These are phyloP conservation scores for Aphrocallistes beatrix DNA, from an alignment of 37 sponge, comb jelly and placozoan genomes.

Conservation along the genomic window DNA sequence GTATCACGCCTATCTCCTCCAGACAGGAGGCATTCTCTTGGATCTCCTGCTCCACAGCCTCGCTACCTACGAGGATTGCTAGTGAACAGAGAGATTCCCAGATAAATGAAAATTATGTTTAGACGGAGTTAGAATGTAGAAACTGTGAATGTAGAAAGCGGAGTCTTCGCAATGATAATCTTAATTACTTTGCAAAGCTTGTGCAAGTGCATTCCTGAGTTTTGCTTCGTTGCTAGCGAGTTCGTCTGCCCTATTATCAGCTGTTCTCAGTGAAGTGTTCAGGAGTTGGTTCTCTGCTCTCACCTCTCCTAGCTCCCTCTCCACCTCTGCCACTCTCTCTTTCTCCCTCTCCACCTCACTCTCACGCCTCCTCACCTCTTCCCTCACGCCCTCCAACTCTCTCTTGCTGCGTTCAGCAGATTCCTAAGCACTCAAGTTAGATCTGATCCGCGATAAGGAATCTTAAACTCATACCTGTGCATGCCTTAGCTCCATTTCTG, in stretches of 20 bases:
- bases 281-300: not conserved
- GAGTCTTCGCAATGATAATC: too few species aligned
- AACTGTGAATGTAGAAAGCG: too few species aligned
- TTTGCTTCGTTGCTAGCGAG: not conserved
- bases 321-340: not conserved
- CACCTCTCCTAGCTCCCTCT: not conserved
- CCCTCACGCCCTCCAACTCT: not conserved
- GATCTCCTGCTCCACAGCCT: not conserved
- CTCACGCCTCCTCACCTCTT: not conserved
- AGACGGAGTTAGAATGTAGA: too few species aligned
- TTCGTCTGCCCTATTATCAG: not conserved
- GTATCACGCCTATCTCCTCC: not conserved
- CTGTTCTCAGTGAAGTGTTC: not conserved
- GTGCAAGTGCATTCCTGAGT: not conserved
- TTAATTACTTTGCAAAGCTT: not conserved
- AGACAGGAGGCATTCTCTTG: not conserved
- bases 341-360: not conserved
- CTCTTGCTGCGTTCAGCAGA: not conserved
- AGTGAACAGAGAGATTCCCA: too few species aligned
- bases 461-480: not conserved
- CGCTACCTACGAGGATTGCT: too few species aligned
- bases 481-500: not conserved
- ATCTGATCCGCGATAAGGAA: not conserved
- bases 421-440: not conserved
- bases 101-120: too few species aligned